Evolutionary conservation across 2,113 vertebrate genomes (phyloP).

Genomic region (Chlorodrepanis virens): DNA sequence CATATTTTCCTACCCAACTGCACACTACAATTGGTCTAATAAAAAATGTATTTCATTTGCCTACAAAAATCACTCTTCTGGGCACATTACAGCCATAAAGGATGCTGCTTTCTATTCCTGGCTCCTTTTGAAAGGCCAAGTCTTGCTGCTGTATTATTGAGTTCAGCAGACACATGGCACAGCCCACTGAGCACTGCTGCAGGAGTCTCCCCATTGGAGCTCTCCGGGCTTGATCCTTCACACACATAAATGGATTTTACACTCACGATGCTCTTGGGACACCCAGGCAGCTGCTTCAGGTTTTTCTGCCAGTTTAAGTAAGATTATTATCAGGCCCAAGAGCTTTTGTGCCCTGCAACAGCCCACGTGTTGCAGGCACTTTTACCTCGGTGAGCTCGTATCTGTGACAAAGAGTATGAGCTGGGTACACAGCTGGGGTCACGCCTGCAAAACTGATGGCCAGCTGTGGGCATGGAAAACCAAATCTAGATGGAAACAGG

Average conservation of each 20-base stretch:
- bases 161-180: neutral
- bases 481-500: neutral
- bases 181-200: conserved; percentile 1
- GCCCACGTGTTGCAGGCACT: rapidly evolving
- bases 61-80: neutral
- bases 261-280: neutral
- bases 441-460: rapidly evolving
- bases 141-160: neutral
- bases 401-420: neutral
- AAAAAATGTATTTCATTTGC: conserved; percentile 18
- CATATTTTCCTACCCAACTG: neutral
- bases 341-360: neutral
- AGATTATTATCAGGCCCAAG: neutral
- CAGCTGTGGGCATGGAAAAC: neutral
- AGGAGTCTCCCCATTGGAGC: neutral
- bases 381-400: rapidly evolving
- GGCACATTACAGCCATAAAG: neutral
- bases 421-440: neutral
- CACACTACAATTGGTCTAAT: neutral
- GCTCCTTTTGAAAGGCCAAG: neutral
- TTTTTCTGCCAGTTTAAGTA: neutral
- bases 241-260: conserved; percentile 20
- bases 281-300: neutral
- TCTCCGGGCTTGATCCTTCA: conserved; percentile 7
- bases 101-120: neutral